Evolutionary conservation across 2,113 vertebrate genomes (phyloP).

Genomic region (Meles meles): DNA sequence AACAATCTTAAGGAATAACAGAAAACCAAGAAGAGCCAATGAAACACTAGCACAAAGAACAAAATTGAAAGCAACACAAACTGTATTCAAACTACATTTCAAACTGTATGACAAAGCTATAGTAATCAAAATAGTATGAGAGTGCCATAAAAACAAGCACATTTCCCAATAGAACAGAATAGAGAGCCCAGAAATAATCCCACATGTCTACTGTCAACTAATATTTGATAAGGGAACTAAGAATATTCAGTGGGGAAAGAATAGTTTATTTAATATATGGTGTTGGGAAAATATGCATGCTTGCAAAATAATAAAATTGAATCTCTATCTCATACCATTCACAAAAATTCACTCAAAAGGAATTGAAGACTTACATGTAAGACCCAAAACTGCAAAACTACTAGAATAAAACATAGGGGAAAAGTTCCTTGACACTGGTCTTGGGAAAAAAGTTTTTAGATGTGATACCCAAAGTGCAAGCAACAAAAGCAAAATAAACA

Average conservation of each 20-base stretch:
- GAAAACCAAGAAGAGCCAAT: not conserved
- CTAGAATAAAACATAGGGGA: not conserved
- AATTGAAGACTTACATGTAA: not conserved
- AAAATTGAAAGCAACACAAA: not conserved
- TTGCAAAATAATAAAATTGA: not conserved
- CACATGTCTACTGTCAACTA: not conserved
- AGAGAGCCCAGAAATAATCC: not conserved
- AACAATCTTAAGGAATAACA: not conserved
- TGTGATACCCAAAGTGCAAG: not conserved
- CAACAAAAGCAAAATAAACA: not conserved
- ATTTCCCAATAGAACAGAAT: not conserved
- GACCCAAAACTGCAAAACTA: not conserved
- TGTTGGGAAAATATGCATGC: not conserved
- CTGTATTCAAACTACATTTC: not conserved
- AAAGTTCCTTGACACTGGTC: not conserved
- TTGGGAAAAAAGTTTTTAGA: not conserved
- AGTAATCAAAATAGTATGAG: not conserved
- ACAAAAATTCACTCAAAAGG: not conserved
- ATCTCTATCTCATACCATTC: not conserved
- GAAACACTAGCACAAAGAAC: no score
- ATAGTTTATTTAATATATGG: not conserved
- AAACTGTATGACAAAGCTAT: not conserved
- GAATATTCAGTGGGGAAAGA: not conserved
- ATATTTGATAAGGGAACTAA: not conserved
- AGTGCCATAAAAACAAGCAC: not conserved